A percentile compares a stretch with the other conserved stretches of the same genome.
Conservation (phyloP, 1,140 invertebrate species). For the Ceratina japonica region DNA sequence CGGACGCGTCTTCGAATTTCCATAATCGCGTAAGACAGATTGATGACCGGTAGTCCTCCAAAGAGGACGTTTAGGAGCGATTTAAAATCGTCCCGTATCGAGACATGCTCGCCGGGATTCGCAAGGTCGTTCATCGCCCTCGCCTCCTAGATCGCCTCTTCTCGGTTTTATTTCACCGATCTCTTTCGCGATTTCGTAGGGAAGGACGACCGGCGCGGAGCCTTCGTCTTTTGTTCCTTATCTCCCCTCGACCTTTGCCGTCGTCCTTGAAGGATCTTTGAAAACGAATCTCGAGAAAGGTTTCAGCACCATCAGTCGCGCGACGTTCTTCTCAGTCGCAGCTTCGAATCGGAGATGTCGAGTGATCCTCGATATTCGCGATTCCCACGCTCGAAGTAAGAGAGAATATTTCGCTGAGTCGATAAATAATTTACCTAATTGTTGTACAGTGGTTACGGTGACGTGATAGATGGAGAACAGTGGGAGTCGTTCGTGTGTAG, state of each 20-base stretch:
- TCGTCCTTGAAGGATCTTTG: conserved; percentile 33
- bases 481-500: neutral
- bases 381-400: neutral
- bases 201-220: conserved; percentile 30
- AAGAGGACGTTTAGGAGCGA: neutral
- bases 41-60: neutral
- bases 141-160: neutral
- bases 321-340: neutral
- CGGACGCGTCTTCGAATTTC: neutral
- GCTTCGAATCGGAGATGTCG: neutral
- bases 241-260: conserved; percentile 11
- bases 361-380: neutral
- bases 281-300: conserved; percentile 21
- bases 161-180: neutral
- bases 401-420: neutral
- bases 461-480: neutral
- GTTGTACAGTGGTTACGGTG: neutral
- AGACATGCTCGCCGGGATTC: neutral
- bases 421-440: neutral
- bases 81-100: conserved; percentile 4
- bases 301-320: conserved; percentile 35
- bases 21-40: neutral
- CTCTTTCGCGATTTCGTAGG: neutral
- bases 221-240: conserved; percentile 42
- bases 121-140: neutral